phyloP scores from a whole-genome alignment of 2,888 invertebrate species.

The Eupithecia inturbata region DNA sequence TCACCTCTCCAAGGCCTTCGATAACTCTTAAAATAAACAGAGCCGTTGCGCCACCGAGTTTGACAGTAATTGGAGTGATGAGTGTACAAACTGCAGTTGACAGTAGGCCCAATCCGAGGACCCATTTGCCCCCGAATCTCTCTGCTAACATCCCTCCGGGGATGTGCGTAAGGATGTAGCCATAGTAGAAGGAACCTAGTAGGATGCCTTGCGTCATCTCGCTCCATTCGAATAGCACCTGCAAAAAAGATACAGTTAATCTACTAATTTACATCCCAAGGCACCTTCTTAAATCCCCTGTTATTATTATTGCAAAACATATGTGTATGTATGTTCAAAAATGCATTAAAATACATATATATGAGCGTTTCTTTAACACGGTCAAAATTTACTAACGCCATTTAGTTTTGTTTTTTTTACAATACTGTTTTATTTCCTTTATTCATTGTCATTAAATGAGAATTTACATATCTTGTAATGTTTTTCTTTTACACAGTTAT shows the following conservation, averaged over 20 bases:
- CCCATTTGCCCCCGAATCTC: slow-evolving; percentile 93
- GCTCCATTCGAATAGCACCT: slow-evolving; percentile 86
- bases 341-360: no score
- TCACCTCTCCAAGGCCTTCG: slow-evolving; percentile 87
- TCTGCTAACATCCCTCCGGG: slow-evolving; percentile 93
- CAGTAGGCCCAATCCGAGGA: slow-evolving; percentile 90
- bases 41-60: slow-evolving; percentile 80
- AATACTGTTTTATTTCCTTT: neutral
- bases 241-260: slow-evolving; percentile 20
- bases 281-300: neutral
- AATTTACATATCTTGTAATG: no score
- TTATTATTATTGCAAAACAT: neutral
- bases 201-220: slow-evolving; percentile 89
- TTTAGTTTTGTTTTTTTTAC: neutral
- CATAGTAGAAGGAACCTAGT: slow-evolving; percentile 92
- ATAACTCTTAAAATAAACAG: slow-evolving; percentile 83
- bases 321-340: no score
- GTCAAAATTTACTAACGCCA: neutral
- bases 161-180: slow-evolving; percentile 92
- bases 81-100: slow-evolving; percentile 92
- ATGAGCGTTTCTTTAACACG: no score
- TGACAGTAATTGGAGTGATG: slow-evolving; percentile 89
- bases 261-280: neutral
- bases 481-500: neutral
- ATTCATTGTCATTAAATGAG: no score